These are phyloP conservation scores for Colinus virginianus DNA, from an alignment of 2,113 vertebrate genomes.

Conservation along the genomic window DNA sequence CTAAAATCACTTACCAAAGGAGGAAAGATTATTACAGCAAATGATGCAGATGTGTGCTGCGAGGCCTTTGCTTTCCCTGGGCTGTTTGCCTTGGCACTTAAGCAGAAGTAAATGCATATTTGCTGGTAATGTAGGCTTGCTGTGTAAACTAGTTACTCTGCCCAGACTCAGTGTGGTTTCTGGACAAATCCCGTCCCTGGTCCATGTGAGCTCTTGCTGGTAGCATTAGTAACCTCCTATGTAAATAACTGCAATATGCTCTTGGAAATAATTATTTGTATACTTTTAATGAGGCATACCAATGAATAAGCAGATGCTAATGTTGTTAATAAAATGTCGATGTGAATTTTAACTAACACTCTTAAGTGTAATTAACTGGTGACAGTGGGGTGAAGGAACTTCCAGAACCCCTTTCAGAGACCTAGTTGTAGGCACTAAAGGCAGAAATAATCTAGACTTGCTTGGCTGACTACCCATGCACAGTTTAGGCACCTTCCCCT, in stretches of 20 bases:
- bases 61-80: neutral
- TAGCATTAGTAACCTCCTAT: neutral
- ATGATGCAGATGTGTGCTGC: neutral
- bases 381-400: neutral
- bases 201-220: neutral
- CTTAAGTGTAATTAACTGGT: neutral
- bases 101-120: neutral
- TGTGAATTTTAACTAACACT: neutral
- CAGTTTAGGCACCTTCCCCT: neutral
- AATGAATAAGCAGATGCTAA: conserved; percentile 5
- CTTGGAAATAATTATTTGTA: conserved; percentile 19
- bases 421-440: neutral
- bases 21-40: neutral
- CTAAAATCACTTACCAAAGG: conserved; percentile 8
- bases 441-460: neutral
- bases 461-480: neutral
- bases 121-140: neutral
- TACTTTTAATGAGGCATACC: neutral
- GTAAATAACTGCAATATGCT: neutral
- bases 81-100: neutral
- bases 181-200: neutral
- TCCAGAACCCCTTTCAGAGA: neutral
- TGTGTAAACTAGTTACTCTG: neutral
- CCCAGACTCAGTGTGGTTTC: neutral
- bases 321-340: neutral